Percentiles rank a stretch among this genome's conserved stretches.
phyloP scores from a whole-genome alignment of 2,888 invertebrate genomes.

The Gastrophysa polygoni region DNA sequence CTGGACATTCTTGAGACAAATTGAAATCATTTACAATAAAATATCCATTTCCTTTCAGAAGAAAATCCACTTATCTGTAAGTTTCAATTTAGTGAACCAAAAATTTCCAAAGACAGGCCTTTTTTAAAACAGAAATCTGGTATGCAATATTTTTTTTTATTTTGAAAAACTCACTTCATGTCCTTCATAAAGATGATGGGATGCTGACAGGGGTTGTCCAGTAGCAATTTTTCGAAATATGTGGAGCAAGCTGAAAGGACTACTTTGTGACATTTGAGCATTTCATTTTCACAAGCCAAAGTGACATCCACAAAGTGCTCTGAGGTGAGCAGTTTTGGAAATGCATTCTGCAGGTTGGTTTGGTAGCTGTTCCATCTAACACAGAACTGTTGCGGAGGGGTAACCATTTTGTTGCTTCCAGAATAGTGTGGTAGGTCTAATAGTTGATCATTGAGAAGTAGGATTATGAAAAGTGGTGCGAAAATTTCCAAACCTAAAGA shows the following conservation, averaged over 20 bases:
- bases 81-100: too few relatives aligned
- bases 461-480: slow-evolving; percentile 38
- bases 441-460: neutral
- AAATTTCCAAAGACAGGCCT: too few relatives aligned
- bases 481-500: neutral
- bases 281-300: slow-evolving; percentile 84
- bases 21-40: too few relatives aligned
- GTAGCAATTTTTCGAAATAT: slow-evolving; percentile 78
- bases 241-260: slow-evolving; percentile 85
- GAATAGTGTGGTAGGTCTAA: neutral
- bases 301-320: slow-evolving; percentile 90
- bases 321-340: slow-evolving; percentile 75
- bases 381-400: slow-evolving; percentile 70
- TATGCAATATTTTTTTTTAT: neutral
- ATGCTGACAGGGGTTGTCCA: slow-evolving; percentile 86
- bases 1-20: too few relatives aligned
- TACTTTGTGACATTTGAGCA: slow-evolving; percentile 85
- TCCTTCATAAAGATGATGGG: slow-evolving; percentile 85
- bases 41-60: too few relatives aligned
- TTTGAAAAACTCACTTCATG: slow-evolving; percentile 67
- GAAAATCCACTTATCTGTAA: too few relatives aligned
- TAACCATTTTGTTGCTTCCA: slow-evolving; percentile 35
- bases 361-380: slow-evolving; percentile 85
- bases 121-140: too few relatives aligned
- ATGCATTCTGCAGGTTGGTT: slow-evolving; percentile 77